Percentiles rank a stretch among this genome's conserved stretches.
phyloP scores from a whole-genome alignment of 1,140 invertebrate species.

The Drosophila nasuta region DNA sequence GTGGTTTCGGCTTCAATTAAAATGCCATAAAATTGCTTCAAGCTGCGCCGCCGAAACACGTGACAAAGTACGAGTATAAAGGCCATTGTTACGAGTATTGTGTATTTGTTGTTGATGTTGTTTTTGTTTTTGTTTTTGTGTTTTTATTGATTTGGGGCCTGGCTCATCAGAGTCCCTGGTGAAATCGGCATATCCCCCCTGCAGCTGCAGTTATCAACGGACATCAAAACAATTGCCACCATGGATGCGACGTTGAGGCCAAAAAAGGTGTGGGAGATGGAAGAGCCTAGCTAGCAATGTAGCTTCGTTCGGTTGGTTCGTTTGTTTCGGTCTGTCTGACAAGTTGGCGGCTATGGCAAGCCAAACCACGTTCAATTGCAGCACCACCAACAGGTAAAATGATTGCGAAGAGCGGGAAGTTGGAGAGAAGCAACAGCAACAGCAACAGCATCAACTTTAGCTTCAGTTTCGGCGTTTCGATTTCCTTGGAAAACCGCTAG shows the following conservation, averaged over 20 bases:
- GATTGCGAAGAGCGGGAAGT: slow-evolving; percentile 1
- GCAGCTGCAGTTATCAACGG: slow-evolving; percentile 71
- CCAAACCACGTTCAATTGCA: slow-evolving; percentile 74
- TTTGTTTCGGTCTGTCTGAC: slow-evolving; percentile 66
- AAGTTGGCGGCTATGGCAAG: slow-evolving; percentile 61
- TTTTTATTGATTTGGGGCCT: slow-evolving; percentile 44
- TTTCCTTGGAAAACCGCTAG: slow-evolving; percentile 83
- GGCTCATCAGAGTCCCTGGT: slow-evolving; percentile 49
- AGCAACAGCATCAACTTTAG: slow-evolving; percentile 48
- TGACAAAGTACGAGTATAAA: slow-evolving; percentile 65
- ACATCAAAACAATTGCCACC: slow-evolving; percentile 80
- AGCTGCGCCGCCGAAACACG: slow-evolving; percentile 51
- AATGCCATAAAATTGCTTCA: slow-evolving; percentile 63
- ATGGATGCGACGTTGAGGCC: slow-evolving; percentile 19
- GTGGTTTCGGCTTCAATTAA: slow-evolving; percentile 67
- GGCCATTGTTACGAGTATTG: slow-evolving; percentile 61
- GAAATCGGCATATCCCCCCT: slow-evolving; percentile 45
- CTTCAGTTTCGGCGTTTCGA: slow-evolving; percentile 63
- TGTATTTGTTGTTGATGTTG: slow-evolving; percentile 34
- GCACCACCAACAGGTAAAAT: slow-evolving; percentile 63
- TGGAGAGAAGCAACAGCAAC: neutral
- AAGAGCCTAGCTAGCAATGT: no score
- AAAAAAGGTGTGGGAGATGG: slow-evolving; percentile 5
- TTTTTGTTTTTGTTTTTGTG: slow-evolving; percentile 38
- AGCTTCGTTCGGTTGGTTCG: slow-evolving; percentile 50